Evolutionary conservation across 2,888 invertebrate species (phyloP), one percentile per base, ranked within the genome.

Genomic region (Philereme transversata): DNA sequence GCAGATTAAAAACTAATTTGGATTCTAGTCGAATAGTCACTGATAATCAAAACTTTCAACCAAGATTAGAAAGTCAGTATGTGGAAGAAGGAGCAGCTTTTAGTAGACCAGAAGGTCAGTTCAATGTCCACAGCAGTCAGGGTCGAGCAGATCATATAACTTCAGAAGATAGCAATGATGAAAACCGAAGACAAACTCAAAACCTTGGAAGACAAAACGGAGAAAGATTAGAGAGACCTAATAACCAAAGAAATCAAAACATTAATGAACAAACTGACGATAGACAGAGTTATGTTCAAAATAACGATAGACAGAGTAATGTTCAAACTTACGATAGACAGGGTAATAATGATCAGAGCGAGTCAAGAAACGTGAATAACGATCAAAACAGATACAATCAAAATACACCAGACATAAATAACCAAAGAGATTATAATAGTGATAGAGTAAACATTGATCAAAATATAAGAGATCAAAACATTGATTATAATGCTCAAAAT

Each of bases 51-150:
- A 62, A 52, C 41, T 50, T 41, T 22, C 51, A 41, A 34, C 49
- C 52, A 36, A 45, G 35, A 36, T 52, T 47, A 6, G 59, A 52
- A 4, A 50, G 43, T 41, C 60, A 53, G 33, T 33, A 47, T 2
- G 55, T 63, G 5, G 59, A 63, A 51, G 62, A 59, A 49, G 62
- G 58, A 11, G 58, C 62, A 7, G 62, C 63, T 40, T 60, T 59
- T 0, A 59, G 48, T n/a, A 59, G 49, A 52, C 49, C 36, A 36
- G 52, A 43, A 10, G 22, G 38, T 6, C 51, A 36, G 34, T 36
- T 41, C 38, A 55, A 62, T 35, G 63, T 60, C 4, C 59, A 63
- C 35, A 50, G 59, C 7, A 63, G 49, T 47, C 45, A 11, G n/a
- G 56, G 56, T 11, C 56, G 63, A 51, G 47, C 33, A 5, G 54